Evolutionary conservation across 2,113 vertebrate species (phyloP).

Genomic region (Conger conger): DNA sequence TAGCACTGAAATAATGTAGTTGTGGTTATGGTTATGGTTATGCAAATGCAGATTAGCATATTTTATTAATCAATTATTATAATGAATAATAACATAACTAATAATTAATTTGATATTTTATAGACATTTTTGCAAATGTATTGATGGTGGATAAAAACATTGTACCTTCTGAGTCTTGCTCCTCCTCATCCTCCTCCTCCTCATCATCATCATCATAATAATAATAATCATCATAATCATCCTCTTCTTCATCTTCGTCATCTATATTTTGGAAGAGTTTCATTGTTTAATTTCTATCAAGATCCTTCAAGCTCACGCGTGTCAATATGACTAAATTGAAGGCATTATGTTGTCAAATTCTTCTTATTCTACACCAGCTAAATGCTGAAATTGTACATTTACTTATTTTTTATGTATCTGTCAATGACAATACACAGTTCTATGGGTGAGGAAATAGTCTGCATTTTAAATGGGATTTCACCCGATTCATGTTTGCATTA

Average conservation of each 20-base stretch:
- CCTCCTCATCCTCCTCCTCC: constrained; percentile 24
- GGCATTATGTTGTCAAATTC: background rate
- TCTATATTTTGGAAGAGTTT: background rate
- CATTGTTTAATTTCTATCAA: background rate
- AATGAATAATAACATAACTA: background rate
- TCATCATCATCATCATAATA: constrained; percentile 8
- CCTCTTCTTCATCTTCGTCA: background rate
- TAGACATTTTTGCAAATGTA: background rate
- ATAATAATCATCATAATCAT: background rate
- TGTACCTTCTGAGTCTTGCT: constrained; percentile 7
- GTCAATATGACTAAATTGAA: background rate
- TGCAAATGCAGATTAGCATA: background rate
- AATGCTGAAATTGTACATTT: background rate
- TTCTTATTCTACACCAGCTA: background rate
- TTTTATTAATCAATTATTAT: background rate
- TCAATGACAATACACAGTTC: background rate
- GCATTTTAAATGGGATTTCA: background rate
- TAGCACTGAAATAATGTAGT: background rate
- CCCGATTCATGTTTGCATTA: background rate
- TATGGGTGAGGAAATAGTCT: background rate
- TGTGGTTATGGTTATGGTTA: background rate
- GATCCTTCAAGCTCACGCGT: background rate
- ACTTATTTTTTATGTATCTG: background rate
- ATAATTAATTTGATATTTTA: background rate
- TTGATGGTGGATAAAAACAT: background rate